A percentile compares a stretch with the other conserved stretches of the same genome.
phyloP scores from a whole-genome alignment of 2,888 invertebrate species.

The Frankliniella fusca region DNA sequence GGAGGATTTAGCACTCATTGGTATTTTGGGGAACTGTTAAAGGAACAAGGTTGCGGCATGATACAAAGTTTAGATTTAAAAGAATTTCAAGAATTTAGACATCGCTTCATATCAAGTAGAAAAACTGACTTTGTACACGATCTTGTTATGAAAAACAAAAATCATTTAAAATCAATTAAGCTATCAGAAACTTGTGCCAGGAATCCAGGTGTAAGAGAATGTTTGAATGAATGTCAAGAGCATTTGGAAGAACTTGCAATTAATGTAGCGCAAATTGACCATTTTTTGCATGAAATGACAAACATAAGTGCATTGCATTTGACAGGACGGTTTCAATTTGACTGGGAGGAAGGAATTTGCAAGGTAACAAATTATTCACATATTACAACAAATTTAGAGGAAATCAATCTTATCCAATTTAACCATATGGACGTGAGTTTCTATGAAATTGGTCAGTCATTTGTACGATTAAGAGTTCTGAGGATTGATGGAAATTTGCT shows the following conservation, averaged over 20 bases:
- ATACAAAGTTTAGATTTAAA: neutral
- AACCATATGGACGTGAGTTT: neutral
- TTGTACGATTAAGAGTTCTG: neutral
- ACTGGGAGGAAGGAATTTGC: neutral
- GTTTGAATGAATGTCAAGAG: neutral
- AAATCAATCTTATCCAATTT: neutral
- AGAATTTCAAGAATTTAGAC: neutral
- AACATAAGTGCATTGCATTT: neutral
- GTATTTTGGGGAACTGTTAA: neutral
- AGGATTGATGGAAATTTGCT: constrained; percentile 1
- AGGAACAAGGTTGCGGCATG: neutral
- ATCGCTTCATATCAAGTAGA: neutral
- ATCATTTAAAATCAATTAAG: neutral
- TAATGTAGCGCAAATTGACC: neutral
- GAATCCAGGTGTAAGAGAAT: neutral
- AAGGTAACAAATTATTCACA: neutral
- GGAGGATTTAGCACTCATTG: neutral
- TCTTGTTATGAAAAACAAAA: neutral
- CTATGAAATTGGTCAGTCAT: neutral
- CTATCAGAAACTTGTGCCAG: neutral
- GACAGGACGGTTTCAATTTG: neutral
- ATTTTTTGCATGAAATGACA: neutral
- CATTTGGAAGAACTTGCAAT: neutral
- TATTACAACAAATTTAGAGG: neutral
- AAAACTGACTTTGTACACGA: neutral